phyloP scores from a whole-genome alignment of 2,888 invertebrate genomes.

The Rhopalosiphum nymphaeae region DNA sequence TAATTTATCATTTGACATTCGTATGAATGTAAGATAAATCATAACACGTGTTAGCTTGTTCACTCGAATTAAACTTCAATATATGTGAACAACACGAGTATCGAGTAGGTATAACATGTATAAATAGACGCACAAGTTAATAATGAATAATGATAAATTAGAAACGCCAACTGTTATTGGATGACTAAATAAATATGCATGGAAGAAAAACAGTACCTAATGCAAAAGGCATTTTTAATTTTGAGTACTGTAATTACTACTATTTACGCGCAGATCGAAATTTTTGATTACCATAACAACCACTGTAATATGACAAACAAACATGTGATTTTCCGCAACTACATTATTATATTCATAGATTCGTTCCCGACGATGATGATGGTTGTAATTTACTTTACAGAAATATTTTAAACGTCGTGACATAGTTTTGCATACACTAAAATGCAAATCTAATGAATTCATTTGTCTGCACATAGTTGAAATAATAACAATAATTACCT shows the following conservation, averaged over 20 bases:
- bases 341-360: background rate
- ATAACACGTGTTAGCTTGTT: background rate
- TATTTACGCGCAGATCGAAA: background rate
- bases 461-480: background rate
- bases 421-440: background rate
- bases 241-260: background rate
- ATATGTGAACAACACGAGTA: background rate
- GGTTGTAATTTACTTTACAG: background rate
- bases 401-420: background rate
- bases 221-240: background rate
- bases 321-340: background rate
- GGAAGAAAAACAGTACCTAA: background rate
- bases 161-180: background rate
- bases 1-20: background rate
- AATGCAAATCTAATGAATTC: background rate
- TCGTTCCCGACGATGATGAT: background rate
- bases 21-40: background rate
- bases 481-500: background rate
- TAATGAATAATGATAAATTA: background rate
- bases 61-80: background rate
- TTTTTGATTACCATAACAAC: constrained; percentile 5
- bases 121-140: background rate
- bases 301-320: background rate
- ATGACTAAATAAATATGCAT: background rate
- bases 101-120: background rate